Base-by-base conservation (phyloP, 2,888 invertebrate genomes). In the Coleophora flavipennella region DNA sequence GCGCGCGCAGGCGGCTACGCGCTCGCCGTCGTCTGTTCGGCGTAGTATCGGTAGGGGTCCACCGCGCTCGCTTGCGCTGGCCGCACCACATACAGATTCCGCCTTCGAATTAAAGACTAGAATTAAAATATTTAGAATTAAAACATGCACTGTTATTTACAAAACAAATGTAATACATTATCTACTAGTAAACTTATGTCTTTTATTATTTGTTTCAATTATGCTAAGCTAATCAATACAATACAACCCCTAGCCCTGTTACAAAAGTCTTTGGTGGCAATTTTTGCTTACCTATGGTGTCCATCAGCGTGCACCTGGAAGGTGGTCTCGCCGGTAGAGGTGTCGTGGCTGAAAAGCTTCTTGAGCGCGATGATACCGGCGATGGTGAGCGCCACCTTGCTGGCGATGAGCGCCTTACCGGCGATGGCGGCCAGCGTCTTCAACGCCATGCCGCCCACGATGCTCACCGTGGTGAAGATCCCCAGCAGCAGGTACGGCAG, bases 331-430 rank as follows among this genome's bases (percentile, higher is more conserved):
- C 88, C 88, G 44, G 88, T 84, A 46, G 86, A 75, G 48, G 83
- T 76, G 50, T 90, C 90, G 48, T 89, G 89, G 45, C 90, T 88
- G 76, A 91, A 91, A 49, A 92, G 81, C 67, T 91, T 91, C 78
- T 91, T 91, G 51, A 91, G 70, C 13, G 89, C 91, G 53, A 91
- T 89, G 42, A 91, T 90, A 39, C 90, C 89, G 45, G 91, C 89
- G 53, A 92, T 91, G 44, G 91, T 89, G 42, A 92, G 69, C 1
- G 91, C 91, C 35, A 91, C 89, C 66, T 92, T 92, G 65, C 90
- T 90, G 50, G 91, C 90, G 45, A 92, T 87, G 46, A 92, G 78
- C 28, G 91, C 91, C 67, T 91, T 90, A 35, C 89, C 90, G 35
- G 91, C 91, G 55, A 91, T 89, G 25, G 89, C 84, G 39, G 90